Base-by-base conservation (phyloP, 2,797 vertebrate genomes). In the Botia almorhae region DNA sequence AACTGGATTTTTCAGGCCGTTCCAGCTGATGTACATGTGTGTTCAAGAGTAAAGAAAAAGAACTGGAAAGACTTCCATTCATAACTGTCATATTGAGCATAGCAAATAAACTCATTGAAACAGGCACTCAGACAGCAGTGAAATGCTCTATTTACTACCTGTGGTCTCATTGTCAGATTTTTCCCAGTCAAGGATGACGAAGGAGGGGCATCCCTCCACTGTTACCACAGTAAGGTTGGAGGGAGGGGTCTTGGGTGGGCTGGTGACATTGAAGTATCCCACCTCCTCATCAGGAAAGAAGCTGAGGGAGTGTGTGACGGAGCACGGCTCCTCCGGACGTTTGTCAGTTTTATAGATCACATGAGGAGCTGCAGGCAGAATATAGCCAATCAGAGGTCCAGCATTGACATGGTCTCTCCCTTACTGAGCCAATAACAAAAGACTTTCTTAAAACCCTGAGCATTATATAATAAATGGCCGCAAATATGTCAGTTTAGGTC, bases 161-260 rank as follows among this genome's bases (percentile, higher is more conserved):
- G 91, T 97, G 81, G 97, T 97, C 82, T 98, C 97, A 55, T 99
- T 99, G 83, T 96, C 92, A 10, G 94, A 88, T 81, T 96, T 96
- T 58, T 97, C 89, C 98, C 98, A 99, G 88, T 97, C 96, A 21
- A 99, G 70, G 84, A 99, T 97, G 88, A 99, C 91, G 0, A 99
- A 99, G 1, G 96, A 96, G 0, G 98, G 92, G 79, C 98, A 99
- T 7, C 98, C 98, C 76, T 99, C 98, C 69, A 99, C 97, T 0
- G 97, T 98, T 53, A 99, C 93, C 88, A 99, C 96, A 0, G 97
- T 99, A 86, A 99, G 90, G 83, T 99, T 99, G 67, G 96, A 95
- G 12, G 97, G 97, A 12, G 96, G 94, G 17, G 91, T 87, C 60
- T 93, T 94, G 0, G 98, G 98, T 58, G 96, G 93, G 60, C 83